phyloP scores from a whole-genome alignment of 1,140 invertebrate species.

The Coenobita brevimanus region DNA sequence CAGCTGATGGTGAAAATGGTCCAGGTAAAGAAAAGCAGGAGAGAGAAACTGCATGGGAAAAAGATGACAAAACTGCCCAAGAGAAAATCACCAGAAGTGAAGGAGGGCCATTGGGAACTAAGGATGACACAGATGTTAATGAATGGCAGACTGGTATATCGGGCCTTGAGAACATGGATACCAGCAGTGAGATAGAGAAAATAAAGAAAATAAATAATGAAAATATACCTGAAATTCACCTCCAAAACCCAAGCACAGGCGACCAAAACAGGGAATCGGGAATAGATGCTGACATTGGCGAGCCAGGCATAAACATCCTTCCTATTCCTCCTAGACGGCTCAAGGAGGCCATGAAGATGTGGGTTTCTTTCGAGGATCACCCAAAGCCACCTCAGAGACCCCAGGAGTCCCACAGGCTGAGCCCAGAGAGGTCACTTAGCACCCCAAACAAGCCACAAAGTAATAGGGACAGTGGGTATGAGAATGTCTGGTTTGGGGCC shows the following conservation, averaged over 20 bases:
- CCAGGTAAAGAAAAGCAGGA: background rate
- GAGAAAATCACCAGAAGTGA: background rate
- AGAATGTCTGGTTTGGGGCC: constrained; percentile 54
- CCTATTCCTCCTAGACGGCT: constrained; percentile 19
- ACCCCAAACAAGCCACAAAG: background rate
- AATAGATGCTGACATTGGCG: background rate
- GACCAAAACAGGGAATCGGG: background rate
- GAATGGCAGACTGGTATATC: too few species aligned
- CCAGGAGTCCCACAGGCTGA: background rate
- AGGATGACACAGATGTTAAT: background rate
- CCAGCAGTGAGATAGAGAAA: background rate
- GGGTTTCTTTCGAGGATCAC: constrained; percentile 55
- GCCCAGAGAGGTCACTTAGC: background rate
- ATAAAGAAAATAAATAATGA: background rate
- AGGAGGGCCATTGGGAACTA: background rate
- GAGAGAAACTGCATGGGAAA: background rate
- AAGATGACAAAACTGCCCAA: background rate
- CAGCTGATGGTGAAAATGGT: background rate
- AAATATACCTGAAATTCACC: background rate
- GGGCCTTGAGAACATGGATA: background rate
- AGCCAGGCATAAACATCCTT: background rate
- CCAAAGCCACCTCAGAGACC: background rate
- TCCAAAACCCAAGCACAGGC: background rate
- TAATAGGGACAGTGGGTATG: constrained; percentile 32
- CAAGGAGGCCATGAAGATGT: constrained; percentile 32